These are phyloP conservation scores for Premnoplex brunnescens DNA, from an alignment of 2,797 vertebrate genomes.

Conservation along the genomic window DNA sequence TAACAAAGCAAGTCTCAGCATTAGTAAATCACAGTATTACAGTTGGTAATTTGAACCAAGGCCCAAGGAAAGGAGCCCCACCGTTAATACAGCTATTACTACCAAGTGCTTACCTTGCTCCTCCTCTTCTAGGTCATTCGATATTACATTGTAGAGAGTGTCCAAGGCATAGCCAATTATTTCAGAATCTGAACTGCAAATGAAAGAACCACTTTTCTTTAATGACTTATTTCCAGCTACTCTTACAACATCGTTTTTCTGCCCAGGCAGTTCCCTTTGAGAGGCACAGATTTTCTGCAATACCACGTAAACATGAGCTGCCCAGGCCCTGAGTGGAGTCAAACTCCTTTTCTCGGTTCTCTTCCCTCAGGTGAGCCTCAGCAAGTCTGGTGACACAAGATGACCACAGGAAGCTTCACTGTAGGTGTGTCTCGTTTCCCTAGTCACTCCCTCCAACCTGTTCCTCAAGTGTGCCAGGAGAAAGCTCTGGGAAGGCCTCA, in stretches of 20 bases:
- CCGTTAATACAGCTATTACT: background rate
- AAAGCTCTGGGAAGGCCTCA: background rate
- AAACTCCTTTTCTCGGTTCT: background rate
- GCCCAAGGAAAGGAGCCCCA: background rate
- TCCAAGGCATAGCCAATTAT: conserved; percentile 98
- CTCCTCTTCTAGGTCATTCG: conserved; percentile 93
- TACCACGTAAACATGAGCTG: fast-evolving
- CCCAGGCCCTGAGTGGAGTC: background rate
- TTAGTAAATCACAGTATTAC: background rate
- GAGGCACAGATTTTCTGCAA: background rate
- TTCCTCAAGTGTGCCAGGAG: background rate
- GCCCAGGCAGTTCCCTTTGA: background rate
- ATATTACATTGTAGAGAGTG: conserved; percentile 95
- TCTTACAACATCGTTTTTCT: background rate
- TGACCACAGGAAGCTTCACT: background rate
- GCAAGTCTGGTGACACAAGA: background rate
- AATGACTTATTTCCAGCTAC: conserved; percentile 11
- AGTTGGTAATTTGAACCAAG: background rate
- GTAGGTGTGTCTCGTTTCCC: fast-evolving
- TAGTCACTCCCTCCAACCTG: background rate
- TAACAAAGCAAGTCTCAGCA: background rate
- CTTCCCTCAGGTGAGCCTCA: background rate
- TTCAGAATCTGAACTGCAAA: conserved; percentile 95
- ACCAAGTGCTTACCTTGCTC: conserved; percentile 85
- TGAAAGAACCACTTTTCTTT: conserved; percentile 63